Conservation (phyloP, 1,140 invertebrate species). For the Cydia amplana region DNA sequence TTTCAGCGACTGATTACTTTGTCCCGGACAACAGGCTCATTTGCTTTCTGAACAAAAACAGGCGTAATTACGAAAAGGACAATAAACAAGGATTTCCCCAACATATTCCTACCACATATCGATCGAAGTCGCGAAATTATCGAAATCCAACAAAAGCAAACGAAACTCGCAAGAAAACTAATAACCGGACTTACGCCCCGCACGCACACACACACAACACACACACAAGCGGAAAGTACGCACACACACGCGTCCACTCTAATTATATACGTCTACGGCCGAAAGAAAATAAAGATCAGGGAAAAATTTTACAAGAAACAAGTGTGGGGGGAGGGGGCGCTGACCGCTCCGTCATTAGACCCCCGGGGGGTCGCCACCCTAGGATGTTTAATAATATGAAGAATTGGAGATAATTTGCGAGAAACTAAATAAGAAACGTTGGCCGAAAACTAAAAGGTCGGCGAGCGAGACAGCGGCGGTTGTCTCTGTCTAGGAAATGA, state of each 20-base stretch:
- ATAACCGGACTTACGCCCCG: constrained; percentile 68
- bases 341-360: constrained; percentile 75
- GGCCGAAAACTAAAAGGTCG: constrained; percentile 77
- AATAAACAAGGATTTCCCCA: background rate
- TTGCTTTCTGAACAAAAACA: background rate
- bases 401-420: constrained; percentile 79
- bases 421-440: constrained; percentile 79
- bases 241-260: constrained; percentile 55
- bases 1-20: background rate
- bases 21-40: constrained; percentile 3
- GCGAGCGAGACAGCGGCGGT: constrained; percentile 40
- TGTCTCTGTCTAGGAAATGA: constrained; percentile 36
- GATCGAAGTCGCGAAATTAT: constrained; percentile 76
- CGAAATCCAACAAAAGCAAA: constrained; percentile 77
- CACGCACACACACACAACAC: constrained; percentile 44
- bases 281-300: constrained; percentile 77
- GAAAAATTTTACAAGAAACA: constrained; percentile 78
- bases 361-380: constrained; percentile 58
- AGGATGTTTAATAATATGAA: constrained; percentile 79
- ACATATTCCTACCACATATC: constrained; percentile 50
- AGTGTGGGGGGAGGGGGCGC: constrained; percentile 64
- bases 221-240: constrained; percentile 32
- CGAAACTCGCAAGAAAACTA: constrained; percentile 76
- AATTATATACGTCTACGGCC: constrained; percentile 75
- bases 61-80: constrained; percentile 14